phyloP scores from a whole-genome alignment of 1,140 invertebrate species.

The Stegodyphus dumicola region DNA sequence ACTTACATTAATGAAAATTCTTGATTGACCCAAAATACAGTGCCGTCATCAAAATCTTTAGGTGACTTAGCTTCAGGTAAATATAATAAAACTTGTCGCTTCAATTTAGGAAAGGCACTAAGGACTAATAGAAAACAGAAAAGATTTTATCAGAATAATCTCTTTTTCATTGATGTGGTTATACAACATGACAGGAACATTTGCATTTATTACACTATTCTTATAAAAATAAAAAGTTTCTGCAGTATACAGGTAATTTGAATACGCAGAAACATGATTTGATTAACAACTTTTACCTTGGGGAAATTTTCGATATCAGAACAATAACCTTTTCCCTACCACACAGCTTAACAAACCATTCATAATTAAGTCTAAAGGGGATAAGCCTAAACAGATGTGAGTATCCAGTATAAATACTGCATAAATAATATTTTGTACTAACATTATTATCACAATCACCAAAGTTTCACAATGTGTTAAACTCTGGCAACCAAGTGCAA shows the following conservation, averaged over 20 bases:
- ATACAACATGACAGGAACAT: not conserved
- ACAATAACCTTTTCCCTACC: not conserved
- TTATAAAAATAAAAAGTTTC: not conserved
- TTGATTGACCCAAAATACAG: slow-evolving; percentile 96
- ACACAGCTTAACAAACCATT: no score
- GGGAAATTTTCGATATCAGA: not conserved
- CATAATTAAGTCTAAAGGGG: no score
- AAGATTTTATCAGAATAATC: not conserved
- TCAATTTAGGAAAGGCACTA: slow-evolving; percentile 98
- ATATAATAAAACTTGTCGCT: slow-evolving; percentile 88
- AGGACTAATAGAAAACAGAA: slow-evolving; percentile 73
- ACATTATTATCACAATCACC: not conserved
- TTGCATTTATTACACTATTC: not conserved
- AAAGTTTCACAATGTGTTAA: no score
- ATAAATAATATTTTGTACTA: not conserved
- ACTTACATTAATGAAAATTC: slow-evolving; percentile 88
- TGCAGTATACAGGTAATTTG: not conserved
- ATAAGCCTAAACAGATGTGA: no score
- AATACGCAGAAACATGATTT: not conserved
- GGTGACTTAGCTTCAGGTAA: slow-evolving; percentile 82
- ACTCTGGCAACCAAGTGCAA: no score
- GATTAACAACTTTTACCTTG: not conserved
- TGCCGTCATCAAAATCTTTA: slow-evolving; percentile 94
- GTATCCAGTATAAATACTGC: not conserved
- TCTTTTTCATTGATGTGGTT: not conserved